These are phyloP conservation scores for Microtus richardsoni DNA, from an alignment of 2,113 vertebrate species.

Conservation along the genomic window DNA sequence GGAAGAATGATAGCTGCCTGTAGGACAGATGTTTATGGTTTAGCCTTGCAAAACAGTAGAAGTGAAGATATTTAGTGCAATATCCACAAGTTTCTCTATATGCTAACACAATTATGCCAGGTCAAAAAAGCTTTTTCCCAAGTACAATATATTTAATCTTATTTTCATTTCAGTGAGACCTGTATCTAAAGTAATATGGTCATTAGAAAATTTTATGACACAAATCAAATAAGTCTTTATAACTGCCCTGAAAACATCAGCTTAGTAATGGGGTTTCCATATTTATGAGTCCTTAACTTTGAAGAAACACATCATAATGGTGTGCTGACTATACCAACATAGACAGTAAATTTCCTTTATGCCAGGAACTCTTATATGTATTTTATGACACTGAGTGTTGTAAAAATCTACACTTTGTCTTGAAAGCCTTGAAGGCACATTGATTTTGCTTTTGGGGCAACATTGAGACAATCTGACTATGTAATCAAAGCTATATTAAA, in stretches of 20 bases:
- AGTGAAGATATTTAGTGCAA: neutral
- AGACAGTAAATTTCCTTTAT: neutral
- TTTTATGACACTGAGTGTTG: neutral
- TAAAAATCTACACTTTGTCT: neutral
- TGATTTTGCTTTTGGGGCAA: neutral
- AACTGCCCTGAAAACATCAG: neutral
- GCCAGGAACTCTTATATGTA: neutral
- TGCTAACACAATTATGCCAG: neutral
- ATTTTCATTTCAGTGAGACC: neutral
- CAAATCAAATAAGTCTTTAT: neutral
- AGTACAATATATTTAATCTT: neutral
- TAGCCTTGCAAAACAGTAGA: neutral
- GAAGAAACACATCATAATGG: neutral
- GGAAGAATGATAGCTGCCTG: neutral
- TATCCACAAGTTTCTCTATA: neutral
- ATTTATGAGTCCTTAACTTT: neutral
- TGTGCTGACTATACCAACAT: neutral
- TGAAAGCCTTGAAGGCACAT: neutral
- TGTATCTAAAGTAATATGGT: neutral
- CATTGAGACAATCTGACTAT: neutral
- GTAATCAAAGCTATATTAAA: neutral
- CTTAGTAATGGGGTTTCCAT: fast-evolving
- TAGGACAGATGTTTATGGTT: neutral
- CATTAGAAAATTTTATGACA: neutral
- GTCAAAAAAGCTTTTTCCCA: neutral